Percentiles rank a stretch among this genome's conserved stretches.
phyloP scores from a whole-genome alignment of 2,888 invertebrate species.

The Arge pagana region DNA sequence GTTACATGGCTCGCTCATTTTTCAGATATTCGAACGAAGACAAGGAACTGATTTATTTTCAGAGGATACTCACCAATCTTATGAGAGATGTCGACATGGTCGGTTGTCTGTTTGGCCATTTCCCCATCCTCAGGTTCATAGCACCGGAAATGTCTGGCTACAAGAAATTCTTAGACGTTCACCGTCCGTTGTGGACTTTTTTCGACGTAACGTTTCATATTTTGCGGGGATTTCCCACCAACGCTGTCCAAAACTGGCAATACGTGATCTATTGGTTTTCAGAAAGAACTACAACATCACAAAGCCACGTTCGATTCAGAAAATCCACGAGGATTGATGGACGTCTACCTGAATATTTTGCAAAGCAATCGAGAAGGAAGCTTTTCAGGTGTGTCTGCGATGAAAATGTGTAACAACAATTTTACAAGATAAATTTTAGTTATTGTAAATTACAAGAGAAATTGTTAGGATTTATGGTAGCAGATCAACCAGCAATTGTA shows the following conservation, averaged over 20 bases:
- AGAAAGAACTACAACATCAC: constrained; percentile 73
- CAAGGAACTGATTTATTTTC: constrained; percentile 69
- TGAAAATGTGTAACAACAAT: not conserved
- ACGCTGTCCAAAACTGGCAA: not conserved
- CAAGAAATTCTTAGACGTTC: constrained; percentile 71
- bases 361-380: constrained; percentile 63
- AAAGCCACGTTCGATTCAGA: constrained; percentile 67
- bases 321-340: constrained; percentile 79
- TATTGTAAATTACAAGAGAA: too few relatives aligned
- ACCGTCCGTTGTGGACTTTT: constrained; percentile 74
- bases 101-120: constrained; percentile 79
- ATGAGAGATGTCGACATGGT: constrained; percentile 81
- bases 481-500: too few relatives aligned
- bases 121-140: constrained; percentile 71
- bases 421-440: not conserved
- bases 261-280: constrained; percentile 21
- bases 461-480: too few relatives aligned
- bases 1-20: not conserved
- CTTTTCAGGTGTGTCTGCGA: constrained; percentile 52
- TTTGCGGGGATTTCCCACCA: constrained; percentile 6
- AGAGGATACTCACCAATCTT: constrained; percentile 71
- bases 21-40: constrained; percentile 72
- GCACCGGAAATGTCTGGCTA: constrained; percentile 81
- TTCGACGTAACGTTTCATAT: constrained; percentile 64
- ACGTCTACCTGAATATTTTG: constrained; percentile 75